Conservation (phyloP, 2,888 invertebrate genomes). For the Phalangium opilio region DNA sequence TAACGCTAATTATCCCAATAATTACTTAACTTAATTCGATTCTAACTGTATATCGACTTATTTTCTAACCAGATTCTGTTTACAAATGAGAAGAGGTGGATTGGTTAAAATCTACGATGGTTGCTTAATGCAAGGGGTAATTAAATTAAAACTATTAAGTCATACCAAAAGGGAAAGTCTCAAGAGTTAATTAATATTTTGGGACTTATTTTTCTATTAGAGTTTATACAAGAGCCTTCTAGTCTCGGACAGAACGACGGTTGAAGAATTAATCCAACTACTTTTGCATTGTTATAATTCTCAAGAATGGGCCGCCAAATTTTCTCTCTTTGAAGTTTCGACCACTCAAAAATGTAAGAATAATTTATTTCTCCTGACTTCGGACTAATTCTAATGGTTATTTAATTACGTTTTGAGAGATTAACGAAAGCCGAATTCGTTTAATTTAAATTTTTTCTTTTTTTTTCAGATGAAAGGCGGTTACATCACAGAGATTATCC, state of each 20-base stretch:
- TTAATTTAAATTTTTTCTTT: background rate
- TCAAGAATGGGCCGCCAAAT: conserved; percentile 65
- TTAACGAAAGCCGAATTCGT: no score
- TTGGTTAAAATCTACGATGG: conserved; percentile 83
- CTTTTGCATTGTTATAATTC: conserved; percentile 71
- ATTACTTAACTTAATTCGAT: conserved; percentile 1
- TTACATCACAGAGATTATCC: conserved; percentile 74
- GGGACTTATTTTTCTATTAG: conserved; percentile 28
- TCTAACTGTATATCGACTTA: background rate
- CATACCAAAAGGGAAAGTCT: background rate
- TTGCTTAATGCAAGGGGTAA: conserved; percentile 62
- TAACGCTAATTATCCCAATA: background rate
- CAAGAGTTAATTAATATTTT: no score
- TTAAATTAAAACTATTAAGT: conserved; percentile 16
- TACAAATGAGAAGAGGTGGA: conserved; percentile 77
- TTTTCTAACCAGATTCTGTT: conserved; percentile 43
- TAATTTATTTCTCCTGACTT: background rate
- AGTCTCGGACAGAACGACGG: conserved; percentile 74
- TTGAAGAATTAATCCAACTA: conserved; percentile 69
- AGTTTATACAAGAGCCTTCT: conserved; percentile 83
- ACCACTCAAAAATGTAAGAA: conserved; percentile 23
- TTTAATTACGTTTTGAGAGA: no score
- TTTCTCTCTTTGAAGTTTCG: conserved; percentile 69
- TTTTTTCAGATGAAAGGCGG: conserved; percentile 51
- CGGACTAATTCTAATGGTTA: no score